Base-by-base conservation (phyloP, 2,888 invertebrate species). In the Chymomyza caudatula region DNA sequence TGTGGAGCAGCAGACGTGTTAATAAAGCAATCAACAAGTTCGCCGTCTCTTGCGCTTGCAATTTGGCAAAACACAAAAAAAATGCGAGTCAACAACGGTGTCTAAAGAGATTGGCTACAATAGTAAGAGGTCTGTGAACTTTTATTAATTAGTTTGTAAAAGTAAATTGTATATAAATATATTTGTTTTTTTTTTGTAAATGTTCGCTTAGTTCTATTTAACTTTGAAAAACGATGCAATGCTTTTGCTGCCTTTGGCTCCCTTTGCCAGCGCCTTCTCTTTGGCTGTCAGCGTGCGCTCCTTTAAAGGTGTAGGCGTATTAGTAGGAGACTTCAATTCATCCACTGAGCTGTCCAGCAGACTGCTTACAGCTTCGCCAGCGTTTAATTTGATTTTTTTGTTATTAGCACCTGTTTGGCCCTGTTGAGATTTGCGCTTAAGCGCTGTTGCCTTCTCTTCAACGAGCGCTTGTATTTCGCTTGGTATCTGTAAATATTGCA, bases 181-280 rank as follows among this genome's bases (percentile, higher is more conserved):
- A 37, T 6, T 58, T 43, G 11, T 37, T 47, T 52, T 54, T 29
- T 37, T 60, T 55, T 15, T 49, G 19, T 17, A 53, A 20, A 52
- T 19, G 17, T 74, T n/a, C n/a, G n/a, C 77, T 37, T 54, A 25
- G 8, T 5, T 11, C 60, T 83, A 81, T 53, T 81, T 81, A 13
- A 54, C 71, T 66, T 93, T 93, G 88, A 96, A 96, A 91, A 96
- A 96, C 37, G 94, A 94, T 60, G 94, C 93, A 87, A 96, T 96
- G 80, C 93, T 94, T 91, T 96, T 96, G 25, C 94, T 94, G 57
- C 96, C 95, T 80, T 93, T 92, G 29, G 96, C 96, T 62, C 96
- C 94, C 89, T 95, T 96, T 8, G 89, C 89, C 71, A 90, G 66
- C 0, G 94, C 93, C 78, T 95, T 94, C 82, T 95, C 95, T 90